phyloP scores from a whole-genome alignment of 1,140 invertebrate species.

The Plodia interpunctella region DNA sequence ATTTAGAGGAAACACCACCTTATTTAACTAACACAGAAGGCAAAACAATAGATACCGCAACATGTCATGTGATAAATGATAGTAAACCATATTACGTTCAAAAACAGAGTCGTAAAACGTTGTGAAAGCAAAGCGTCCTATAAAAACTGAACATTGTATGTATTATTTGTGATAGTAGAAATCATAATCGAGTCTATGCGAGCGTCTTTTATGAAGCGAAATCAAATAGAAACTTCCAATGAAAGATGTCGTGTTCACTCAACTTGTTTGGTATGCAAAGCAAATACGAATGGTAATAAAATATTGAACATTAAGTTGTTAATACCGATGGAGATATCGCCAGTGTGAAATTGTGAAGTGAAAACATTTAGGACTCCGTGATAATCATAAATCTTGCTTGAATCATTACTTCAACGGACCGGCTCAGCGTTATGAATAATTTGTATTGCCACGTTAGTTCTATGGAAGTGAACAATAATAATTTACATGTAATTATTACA shows the following conservation, averaged over 20 bases:
- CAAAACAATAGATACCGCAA: slow-evolving; percentile 1
- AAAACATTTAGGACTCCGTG: slow-evolving; percentile 28
- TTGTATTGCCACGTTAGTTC: not conserved
- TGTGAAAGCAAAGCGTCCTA: slow-evolving; percentile 5
- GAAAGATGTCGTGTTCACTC: slow-evolving; percentile 64
- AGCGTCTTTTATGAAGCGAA: slow-evolving; percentile 67
- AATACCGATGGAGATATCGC: slow-evolving; percentile 48
- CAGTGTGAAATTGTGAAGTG: slow-evolving; percentile 39
- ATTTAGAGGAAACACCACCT: slow-evolving; percentile 27
- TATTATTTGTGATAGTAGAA: slow-evolving; percentile 72
- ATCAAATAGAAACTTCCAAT: slow-evolving; percentile 77
- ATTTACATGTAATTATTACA: too few species aligned
- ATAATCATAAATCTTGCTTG: slow-evolving; percentile 13
- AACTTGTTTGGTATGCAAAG: slow-evolving; percentile 64
- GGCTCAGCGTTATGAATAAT: not conserved
- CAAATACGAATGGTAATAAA: slow-evolving; percentile 68
- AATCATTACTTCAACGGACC: not conserved
- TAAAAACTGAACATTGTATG: slow-evolving; percentile 47
- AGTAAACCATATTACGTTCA: slow-evolving; percentile 10
- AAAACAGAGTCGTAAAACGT: slow-evolving; percentile 7
- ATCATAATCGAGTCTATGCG: slow-evolving; percentile 68
- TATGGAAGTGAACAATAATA: not conserved
- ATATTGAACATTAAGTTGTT: slow-evolving; percentile 67
- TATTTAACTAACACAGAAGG: slow-evolving; percentile 24
- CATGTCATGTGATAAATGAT: not conserved